Percentiles rank a stretch among this genome's conserved stretches.
These are phyloP conservation scores for Ladona fulva DNA, from an alignment of 1,140 invertebrate species.

Conservation along the genomic window DNA sequence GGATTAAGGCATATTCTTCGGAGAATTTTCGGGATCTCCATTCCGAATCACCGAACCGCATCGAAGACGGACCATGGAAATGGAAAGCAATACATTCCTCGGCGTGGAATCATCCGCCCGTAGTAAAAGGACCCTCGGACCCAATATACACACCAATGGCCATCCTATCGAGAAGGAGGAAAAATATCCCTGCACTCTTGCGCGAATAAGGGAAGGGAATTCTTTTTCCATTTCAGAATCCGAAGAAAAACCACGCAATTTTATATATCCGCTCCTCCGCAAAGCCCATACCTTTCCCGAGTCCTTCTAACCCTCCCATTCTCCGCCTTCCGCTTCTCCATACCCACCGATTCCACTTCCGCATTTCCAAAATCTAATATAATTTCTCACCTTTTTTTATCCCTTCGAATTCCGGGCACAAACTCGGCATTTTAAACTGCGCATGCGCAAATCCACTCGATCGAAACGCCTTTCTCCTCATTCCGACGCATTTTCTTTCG, in stretches of 20 bases:
- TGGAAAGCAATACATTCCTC: conserved; percentile 9
- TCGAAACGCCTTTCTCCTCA: neutral
- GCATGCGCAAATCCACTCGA: conserved; percentile 1
- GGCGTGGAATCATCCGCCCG: neutral
- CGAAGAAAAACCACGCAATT: neutral
- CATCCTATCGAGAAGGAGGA: neutral
- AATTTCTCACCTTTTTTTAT: neutral
- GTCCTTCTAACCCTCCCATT: neutral
- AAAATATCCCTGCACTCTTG: neutral
- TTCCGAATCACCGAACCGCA: neutral
- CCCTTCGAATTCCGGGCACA: neutral
- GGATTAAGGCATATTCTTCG: too few relatives aligned
- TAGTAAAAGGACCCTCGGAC: neutral
- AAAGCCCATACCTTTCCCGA: neutral
- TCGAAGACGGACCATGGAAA: neutral
- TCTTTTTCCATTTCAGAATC: neutral
- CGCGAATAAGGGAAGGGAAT: neutral
- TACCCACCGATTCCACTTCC: neutral
- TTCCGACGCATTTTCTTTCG: neutral
- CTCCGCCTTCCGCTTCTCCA: neutral
- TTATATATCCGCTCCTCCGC: neutral
- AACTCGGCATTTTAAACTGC: neutral
- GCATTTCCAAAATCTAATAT: neutral
- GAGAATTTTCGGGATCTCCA: too few relatives aligned
- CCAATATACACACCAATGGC: neutral